phyloP scores from a whole-genome alignment of 2,113 vertebrate species.

The Mesoclemmys tuberculata region DNA sequence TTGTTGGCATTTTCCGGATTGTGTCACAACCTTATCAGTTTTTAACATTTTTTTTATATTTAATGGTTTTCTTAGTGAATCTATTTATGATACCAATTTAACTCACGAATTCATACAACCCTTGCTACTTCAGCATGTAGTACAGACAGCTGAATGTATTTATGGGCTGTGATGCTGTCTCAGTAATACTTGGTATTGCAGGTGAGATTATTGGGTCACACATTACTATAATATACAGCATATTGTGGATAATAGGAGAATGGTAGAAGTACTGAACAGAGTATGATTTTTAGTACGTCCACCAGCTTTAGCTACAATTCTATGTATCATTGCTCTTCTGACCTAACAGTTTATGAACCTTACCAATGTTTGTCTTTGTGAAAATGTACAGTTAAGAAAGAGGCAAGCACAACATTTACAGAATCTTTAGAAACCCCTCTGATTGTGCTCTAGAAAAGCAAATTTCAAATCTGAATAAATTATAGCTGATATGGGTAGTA shows the following conservation, averaged over 20 bases:
- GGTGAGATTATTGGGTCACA: slow-evolving; percentile 13
- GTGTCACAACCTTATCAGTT: not conserved
- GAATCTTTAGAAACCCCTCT: not conserved
- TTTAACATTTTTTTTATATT: not conserved
- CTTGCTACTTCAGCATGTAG: not conserved
- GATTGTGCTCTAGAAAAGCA: not conserved
- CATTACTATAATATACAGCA: not conserved
- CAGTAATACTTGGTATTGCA: not conserved
- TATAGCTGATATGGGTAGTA: not conserved
- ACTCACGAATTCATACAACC: not conserved
- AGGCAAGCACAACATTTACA: not conserved
- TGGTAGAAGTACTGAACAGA: not conserved
- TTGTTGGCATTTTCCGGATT: not conserved
- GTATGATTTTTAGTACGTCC: not conserved
- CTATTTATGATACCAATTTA: not conserved
- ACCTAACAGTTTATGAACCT: not conserved
- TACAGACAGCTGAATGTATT: not conserved
- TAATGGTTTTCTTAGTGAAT: not conserved
- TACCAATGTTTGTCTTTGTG: not conserved
- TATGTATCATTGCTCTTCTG: not conserved
- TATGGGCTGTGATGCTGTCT: not conserved
- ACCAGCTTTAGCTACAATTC: not conserved
- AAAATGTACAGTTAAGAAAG: not conserved
- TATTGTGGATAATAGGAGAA: not conserved
- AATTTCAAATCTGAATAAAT: not conserved